Evolutionary conservation across 2,113 vertebrate genomes (phyloP).

Genomic region (Rhea americana): DNA sequence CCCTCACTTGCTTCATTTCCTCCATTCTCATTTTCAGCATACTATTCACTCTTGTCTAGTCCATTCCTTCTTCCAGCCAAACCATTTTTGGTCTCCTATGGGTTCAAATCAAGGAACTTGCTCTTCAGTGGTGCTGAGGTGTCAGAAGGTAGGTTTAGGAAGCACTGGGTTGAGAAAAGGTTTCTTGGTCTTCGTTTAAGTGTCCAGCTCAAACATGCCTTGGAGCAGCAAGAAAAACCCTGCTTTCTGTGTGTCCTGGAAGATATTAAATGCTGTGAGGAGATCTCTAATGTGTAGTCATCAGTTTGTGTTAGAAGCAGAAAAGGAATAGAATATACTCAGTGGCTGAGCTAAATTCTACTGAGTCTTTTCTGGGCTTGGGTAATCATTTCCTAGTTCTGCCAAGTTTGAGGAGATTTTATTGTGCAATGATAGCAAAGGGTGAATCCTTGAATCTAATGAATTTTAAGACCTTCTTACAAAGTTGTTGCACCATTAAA

Average conservation of each 20-base stretch:
- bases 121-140: neutral
- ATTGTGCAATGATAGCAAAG: neutral
- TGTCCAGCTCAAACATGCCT: neutral
- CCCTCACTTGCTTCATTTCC: neutral
- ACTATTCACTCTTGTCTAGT: neutral
- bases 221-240: neutral
- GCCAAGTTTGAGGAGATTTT: neutral
- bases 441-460: neutral
- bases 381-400: neutral
- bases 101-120: neutral
- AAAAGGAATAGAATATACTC: neutral
- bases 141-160: neutral
- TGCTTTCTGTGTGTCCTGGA: neutral
- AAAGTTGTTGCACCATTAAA: neutral
- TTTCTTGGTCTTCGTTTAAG: neutral
- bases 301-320: neutral
- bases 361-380: neutral
- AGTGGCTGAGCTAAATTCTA: neutral
- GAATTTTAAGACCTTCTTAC: neutral
- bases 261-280: neutral
- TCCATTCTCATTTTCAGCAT: neutral
- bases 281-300: accelerated
- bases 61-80: neutral
- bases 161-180: neutral
- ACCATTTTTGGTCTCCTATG: accelerated